A percentile compares a stretch with the other conserved stretches of the same genome.
Conservation (phyloP, 2,888 invertebrate species). For the Agrochola lota region DNA sequence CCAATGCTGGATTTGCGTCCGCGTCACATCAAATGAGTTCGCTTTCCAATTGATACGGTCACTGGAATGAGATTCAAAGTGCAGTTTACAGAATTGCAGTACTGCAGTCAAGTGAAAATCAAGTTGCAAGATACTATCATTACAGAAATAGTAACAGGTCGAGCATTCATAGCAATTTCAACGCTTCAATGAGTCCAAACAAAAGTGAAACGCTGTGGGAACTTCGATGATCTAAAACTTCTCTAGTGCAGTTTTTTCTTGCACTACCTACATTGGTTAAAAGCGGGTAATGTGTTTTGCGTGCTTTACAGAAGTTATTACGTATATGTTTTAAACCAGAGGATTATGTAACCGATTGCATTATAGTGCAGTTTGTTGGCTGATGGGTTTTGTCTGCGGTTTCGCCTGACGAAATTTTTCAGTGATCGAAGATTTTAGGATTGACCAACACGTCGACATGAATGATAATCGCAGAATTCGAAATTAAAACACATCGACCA, state of each 20-base stretch:
- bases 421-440: too few species aligned
- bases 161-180: constrained; percentile 5
- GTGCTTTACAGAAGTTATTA: constrained; percentile 9
- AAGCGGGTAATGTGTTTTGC: constrained; percentile 41
- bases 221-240: constrained; percentile 15
- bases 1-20: too few species aligned
- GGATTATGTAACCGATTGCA: constrained; percentile 33
- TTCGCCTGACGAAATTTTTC: neutral
- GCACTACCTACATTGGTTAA: constrained; percentile 3
- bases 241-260: constrained; percentile 19
- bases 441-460: too few species aligned
- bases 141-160: neutral
- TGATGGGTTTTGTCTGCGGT: constrained; percentile 1
- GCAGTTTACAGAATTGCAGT: neutral
- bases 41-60: too few species aligned
- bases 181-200: constrained; percentile 8
- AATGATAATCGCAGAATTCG: too few species aligned
- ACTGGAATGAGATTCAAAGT: neutral
- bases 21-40: too few species aligned
- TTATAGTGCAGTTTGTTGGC: neutral
- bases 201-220: constrained; percentile 33
- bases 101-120: neutral
- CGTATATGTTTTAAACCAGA: constrained; percentile 13
- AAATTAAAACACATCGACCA: too few species aligned
- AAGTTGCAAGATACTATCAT: neutral